A percentile compares a stretch with the other conserved stretches of the same genome.
Evolutionary conservation across 2,888 invertebrate genomes (phyloP).

Genomic region (Griposia aprilina): DNA sequence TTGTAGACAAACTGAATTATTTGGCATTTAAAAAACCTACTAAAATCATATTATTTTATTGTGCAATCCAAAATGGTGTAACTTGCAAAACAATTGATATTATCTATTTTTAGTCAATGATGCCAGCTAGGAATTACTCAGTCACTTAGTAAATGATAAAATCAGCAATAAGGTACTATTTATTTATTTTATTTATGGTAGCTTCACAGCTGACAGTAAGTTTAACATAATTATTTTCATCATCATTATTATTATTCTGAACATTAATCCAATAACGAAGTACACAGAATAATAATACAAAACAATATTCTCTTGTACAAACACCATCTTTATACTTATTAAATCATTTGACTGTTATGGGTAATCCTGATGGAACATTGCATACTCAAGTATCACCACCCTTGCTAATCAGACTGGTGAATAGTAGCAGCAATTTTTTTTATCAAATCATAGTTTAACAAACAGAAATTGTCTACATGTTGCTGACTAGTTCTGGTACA

Average conservation of each 20-base stretch:
- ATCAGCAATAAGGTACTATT: constrained; percentile 3
- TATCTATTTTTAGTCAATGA: constrained; percentile 29
- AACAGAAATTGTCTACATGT: not conserved
- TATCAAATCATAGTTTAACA: not conserved
- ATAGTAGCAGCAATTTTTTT: too few relatives aligned
- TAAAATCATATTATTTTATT: not conserved
- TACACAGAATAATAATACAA: not conserved
- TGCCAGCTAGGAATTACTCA: not conserved
- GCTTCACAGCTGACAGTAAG: too few relatives aligned
- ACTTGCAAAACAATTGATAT: constrained; percentile 33
- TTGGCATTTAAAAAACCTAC: not conserved
- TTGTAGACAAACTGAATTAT: too few relatives aligned
- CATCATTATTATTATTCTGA: too few relatives aligned
- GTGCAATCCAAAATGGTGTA: not conserved
- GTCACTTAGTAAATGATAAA: constrained; percentile 40
- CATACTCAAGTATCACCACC: not conserved
- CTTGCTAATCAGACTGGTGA: not conserved
- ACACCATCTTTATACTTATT: not conserved
- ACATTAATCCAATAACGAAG: too few relatives aligned
- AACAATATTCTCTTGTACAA: not conserved
- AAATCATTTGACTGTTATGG: not conserved
- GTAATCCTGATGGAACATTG: not conserved
- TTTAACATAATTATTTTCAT: too few relatives aligned
- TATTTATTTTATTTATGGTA: too few relatives aligned
- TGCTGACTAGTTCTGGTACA: not conserved